Conservation (phyloP, 2,113 vertebrate genomes). For the Grammatotria lemairii region DNA sequence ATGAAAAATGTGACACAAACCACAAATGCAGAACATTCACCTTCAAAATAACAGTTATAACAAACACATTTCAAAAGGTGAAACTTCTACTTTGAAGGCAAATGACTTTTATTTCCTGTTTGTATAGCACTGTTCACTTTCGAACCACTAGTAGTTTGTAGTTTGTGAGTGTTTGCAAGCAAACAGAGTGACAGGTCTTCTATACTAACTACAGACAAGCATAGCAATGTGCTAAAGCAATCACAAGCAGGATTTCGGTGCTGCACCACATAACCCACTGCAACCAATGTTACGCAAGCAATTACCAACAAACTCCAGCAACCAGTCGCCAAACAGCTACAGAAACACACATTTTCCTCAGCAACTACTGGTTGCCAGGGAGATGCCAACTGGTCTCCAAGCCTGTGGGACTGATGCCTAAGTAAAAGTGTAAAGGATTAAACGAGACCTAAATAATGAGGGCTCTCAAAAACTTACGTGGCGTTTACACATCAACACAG, state of each 20-base stretch:
- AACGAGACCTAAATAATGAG: background rate
- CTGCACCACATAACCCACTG: background rate
- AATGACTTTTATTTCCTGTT: background rate
- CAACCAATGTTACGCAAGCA: background rate
- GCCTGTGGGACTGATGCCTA: background rate
- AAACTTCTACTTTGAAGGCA: background rate
- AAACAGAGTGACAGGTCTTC: background rate
- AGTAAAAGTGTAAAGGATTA: background rate
- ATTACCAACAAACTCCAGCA: background rate
- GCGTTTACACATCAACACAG: background rate
- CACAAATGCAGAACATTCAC: background rate
- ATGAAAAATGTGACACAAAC: background rate
- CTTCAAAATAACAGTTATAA: background rate
- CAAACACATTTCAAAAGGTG: background rate
- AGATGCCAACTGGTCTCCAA: background rate
- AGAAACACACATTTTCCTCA: background rate
- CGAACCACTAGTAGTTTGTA: background rate
- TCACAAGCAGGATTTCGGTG: background rate
- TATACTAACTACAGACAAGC: background rate
- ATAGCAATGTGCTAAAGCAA: background rate
- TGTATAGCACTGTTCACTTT: background rate
- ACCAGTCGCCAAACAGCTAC: background rate
- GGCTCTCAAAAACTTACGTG: background rate
- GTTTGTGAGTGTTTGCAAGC: background rate
- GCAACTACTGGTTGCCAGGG: background rate